A percentile compares a stretch with the other conserved stretches of the same genome.
Conservation (phyloP, 2,113 vertebrate genomes). For the Aepyceros melampus region DNA sequence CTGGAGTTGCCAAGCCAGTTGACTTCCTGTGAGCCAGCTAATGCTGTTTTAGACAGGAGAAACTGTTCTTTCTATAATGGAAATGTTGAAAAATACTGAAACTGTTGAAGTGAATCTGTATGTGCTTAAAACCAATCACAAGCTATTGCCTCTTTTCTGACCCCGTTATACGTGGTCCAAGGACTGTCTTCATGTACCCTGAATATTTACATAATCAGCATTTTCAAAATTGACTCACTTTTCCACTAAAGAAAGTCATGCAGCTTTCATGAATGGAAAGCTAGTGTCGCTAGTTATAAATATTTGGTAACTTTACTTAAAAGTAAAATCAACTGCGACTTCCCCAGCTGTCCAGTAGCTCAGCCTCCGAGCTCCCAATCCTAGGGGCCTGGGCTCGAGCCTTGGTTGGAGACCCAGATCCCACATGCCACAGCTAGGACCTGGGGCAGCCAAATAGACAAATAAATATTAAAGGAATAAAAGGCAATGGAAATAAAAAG, state of each 20-base stretch:
- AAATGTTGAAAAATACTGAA: not conserved
- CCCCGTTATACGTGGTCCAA: not conserved
- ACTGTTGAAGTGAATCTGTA: not conserved
- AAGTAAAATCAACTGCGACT: not conserved
- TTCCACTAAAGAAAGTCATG: not conserved
- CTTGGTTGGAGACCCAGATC: not conserved
- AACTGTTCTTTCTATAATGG: not conserved
- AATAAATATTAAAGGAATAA: not conserved
- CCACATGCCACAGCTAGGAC: not conserved
- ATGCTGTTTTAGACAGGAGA: not conserved
- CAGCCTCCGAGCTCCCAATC: rapidly evolving
- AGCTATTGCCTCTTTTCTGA: not conserved
- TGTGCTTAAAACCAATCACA: not conserved
- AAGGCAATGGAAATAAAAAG: not conserved
- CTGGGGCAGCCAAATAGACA: not conserved
- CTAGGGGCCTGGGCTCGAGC: not conserved
- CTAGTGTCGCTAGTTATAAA: not conserved
- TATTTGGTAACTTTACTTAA: not conserved
- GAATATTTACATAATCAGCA: not conserved
- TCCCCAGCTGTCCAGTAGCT: not conserved
- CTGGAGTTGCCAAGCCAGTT: not conserved
- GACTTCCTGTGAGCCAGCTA: not conserved
- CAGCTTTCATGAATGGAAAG: not conserved
- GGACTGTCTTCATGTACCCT: not conserved
- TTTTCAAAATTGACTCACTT: not conserved